These are phyloP conservation scores for Drosophila pallidifrons DNA, from an alignment of 1,140 invertebrate species.

Conservation along the genomic window DNA sequence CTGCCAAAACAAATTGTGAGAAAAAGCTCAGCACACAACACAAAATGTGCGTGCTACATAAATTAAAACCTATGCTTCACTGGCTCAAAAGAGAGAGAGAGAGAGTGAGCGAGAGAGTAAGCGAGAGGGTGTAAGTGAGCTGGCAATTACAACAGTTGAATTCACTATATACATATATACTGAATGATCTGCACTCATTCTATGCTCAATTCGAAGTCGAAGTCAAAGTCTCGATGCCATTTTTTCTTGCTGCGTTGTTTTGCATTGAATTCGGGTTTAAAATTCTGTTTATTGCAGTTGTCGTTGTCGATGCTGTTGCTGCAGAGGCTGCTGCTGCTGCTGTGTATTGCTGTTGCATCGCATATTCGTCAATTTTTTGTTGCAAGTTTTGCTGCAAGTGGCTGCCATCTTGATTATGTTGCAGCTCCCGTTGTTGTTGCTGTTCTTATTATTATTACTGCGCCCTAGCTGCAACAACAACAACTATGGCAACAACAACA, in stretches of 20 bases:
- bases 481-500: slow-evolving; percentile 17
- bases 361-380: slow-evolving; percentile 81
- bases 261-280: slow-evolving; percentile 80
- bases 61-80: slow-evolving; percentile 81
- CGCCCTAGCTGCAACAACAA: slow-evolving; percentile 48
- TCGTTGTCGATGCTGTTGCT: slow-evolving; percentile 17
- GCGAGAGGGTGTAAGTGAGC: slow-evolving; percentile 18
- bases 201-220: slow-evolving; percentile 54
- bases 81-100: slow-evolving; percentile 41
- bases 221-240: slow-evolving; percentile 34
- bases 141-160: slow-evolving; percentile 26
- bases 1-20: slow-evolving; percentile 81
- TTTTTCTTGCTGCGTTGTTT: slow-evolving; percentile 64
- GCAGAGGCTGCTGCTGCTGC: slow-evolving; percentile 43
- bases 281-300: slow-evolving; percentile 67
- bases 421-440: slow-evolving; percentile 69
- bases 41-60: slow-evolving; percentile 82
- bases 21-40: slow-evolving; percentile 67
- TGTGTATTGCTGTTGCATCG: slow-evolving; percentile 66
- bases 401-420: slow-evolving; percentile 83
- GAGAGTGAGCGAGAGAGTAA: not conserved
- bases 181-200: slow-evolving; percentile 49
- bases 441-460: slow-evolving; percentile 61
- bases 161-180: slow-evolving; percentile 6
- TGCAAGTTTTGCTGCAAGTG: slow-evolving; percentile 62